A percentile compares a stretch with the other conserved stretches of the same genome.
Conservation (phyloP, 2,797 vertebrate genomes). For the Argya squamiceps region DNA sequence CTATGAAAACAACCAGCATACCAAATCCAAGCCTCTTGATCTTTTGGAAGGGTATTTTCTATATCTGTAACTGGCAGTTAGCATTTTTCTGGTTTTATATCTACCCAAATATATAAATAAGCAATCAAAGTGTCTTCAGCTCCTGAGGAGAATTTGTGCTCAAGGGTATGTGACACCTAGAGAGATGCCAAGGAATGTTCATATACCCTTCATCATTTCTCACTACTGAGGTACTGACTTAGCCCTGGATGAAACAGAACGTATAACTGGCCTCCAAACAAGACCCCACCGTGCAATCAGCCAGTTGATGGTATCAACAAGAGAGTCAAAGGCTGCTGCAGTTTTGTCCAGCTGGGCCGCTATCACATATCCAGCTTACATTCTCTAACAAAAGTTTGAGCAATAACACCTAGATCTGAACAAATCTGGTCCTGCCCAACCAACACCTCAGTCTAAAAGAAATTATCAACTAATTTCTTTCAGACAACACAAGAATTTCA, state of each 20-base stretch:
- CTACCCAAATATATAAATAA: neutral
- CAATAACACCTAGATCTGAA: neutral
- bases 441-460: neutral
- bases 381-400: neutral
- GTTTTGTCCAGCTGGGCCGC: neutral
- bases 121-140: neutral
- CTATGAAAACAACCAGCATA: neutral
- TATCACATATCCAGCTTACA: neutral
- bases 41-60: neutral
- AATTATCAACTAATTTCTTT: conserved; percentile 17
- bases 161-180: neutral
- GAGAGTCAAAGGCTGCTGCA: neutral
- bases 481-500: conserved; percentile 19
- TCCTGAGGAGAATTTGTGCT: neutral
- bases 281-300: neutral
- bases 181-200: neutral
- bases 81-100: neutral
- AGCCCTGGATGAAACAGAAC: neutral
- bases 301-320: neutral
- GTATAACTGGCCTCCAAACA: neutral
- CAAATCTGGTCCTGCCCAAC: neutral
- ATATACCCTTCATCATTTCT: neutral
- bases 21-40: neutral
- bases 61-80: neutral
- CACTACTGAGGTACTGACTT: neutral